Base-by-base conservation (phyloP, 2,888 invertebrate species). In the Cosmia pyralina region DNA sequence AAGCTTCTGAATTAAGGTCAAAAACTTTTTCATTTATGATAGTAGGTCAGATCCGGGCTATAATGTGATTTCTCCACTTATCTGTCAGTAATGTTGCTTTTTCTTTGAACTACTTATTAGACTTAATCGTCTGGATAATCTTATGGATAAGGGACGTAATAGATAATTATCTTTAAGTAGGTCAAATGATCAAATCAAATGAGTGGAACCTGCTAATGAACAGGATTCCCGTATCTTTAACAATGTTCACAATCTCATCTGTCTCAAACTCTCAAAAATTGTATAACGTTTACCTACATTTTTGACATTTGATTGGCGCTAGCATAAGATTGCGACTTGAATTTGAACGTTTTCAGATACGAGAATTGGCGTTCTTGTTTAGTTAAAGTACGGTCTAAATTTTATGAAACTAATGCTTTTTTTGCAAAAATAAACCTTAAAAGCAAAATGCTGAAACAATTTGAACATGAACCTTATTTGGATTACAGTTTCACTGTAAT, bases 11-110 rank as follows among this genome's bases (percentile, higher is more conserved):
- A 76, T 72, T 83, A 83, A 77, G 69, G 69, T 65, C 55, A 65
- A 34, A 52, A 82, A 83, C 77, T 82, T 81, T 84, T 81, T 83
- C 72, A 80, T 82, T 84, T 84, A 84, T 77, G 57, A 72, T 73
- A 73, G 57, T 70, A 77, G 83, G 81, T 82, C 79, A 63, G 67
- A 69, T 66, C 55, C 22, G 15, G 58, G 63, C 60, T 62, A 53
- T 82, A 74, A 74, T 68, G 53, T 58, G 67, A 70, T 70, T 62
- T 70, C 13, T 22, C 38, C 68, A 79, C 75, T 81, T 83, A 81
- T 82, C 81, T 85, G 77, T 64, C 75, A 69, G 64, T 83, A 79
- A 81, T 70, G 53, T 68, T 75, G 65, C 38, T 65, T 68, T 81
- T 82, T 68, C 74, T 79, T 65, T 46, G 66, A 67, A 78, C 50